phyloP scores from a whole-genome alignment of 2,888 invertebrate species.

The Spodoptera exigua region DNA sequence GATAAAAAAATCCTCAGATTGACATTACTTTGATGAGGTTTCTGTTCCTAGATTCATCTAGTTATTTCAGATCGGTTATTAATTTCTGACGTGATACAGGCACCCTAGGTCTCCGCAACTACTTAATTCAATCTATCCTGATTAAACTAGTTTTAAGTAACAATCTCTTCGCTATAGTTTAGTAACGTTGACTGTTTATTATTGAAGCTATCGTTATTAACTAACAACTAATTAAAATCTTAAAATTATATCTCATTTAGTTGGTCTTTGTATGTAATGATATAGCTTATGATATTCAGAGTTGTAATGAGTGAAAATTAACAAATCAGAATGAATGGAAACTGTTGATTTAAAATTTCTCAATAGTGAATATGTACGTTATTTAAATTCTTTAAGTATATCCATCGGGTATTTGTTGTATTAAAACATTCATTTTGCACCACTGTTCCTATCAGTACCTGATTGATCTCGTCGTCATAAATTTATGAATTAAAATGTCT shows the following conservation, averaged over 20 bases:
- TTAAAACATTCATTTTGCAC: slow-evolving; percentile 3
- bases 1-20: no score
- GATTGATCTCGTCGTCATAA: slow-evolving; percentile 9
- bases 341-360: slow-evolving; percentile 17
- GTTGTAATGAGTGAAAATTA: slow-evolving; percentile 28
- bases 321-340: slow-evolving; percentile 26
- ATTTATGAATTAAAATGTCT: slow-evolving; percentile 9
- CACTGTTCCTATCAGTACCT: background rate
- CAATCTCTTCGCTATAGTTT: slow-evolving; percentile 30
- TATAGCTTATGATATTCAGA: slow-evolving; percentile 28
- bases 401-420: slow-evolving; percentile 3
- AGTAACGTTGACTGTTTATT: slow-evolving; percentile 39
- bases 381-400: slow-evolving; percentile 28
- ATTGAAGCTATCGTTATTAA: slow-evolving; percentile 23
- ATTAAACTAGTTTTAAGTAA: slow-evolving; percentile 29
- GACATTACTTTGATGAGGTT: no score
- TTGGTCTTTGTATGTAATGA: slow-evolving; percentile 14
- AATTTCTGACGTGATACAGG: no score
- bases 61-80: no score
- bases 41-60: no score
- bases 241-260: slow-evolving; percentile 13
- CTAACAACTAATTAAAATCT: slow-evolving; percentile 26
- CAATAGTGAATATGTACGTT: slow-evolving; percentile 21
- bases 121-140: slow-evolving; percentile 42
- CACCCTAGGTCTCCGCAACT: no score